Evolutionary conservation across 2,888 invertebrate genomes (phyloP).

Genomic region (Cenopis cana): DNA sequence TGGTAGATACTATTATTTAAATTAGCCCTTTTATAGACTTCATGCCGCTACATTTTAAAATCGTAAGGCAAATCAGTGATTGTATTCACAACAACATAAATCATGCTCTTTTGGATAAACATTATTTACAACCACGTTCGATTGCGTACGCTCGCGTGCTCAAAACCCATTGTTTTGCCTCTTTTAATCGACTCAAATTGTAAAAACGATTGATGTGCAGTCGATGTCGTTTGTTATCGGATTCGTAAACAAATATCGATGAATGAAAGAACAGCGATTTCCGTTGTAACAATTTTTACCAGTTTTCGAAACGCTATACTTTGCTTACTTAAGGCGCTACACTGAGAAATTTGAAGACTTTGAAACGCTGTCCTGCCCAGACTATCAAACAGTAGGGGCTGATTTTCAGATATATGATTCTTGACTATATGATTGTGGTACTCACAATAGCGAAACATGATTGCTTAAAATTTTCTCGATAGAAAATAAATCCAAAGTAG

Average conservation of each 20-base stretch:
- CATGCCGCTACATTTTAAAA: neutral
- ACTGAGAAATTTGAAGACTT: no score
- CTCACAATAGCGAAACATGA: no score
- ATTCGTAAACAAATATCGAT: conserved; percentile 22
- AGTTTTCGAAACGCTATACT: neutral
- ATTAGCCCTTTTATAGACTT: no score
- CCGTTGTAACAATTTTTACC: neutral
- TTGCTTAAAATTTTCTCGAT: no score
- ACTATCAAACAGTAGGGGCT: no score
- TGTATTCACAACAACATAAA: neutral
- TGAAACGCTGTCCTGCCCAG: no score
- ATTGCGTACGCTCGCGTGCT: conserved; percentile 60
- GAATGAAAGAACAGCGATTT: conserved; percentile 22
- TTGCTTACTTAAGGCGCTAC: no score
- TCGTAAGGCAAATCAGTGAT: neutral
- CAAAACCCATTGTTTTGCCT: conserved; percentile 52
- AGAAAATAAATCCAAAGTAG: no score
- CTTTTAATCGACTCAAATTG: conserved; percentile 65
- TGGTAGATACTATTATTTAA: no score
- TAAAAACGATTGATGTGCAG: conserved; percentile 52
- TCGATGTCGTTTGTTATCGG: conserved; percentile 22
- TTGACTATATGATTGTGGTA: no score
- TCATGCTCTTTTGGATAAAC: neutral
- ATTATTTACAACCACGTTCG: conserved; percentile 29
- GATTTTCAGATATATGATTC: no score